Conservation (phyloP, 2,797 vertebrate genomes). For the Buphagus erythrorhynchus region DNA sequence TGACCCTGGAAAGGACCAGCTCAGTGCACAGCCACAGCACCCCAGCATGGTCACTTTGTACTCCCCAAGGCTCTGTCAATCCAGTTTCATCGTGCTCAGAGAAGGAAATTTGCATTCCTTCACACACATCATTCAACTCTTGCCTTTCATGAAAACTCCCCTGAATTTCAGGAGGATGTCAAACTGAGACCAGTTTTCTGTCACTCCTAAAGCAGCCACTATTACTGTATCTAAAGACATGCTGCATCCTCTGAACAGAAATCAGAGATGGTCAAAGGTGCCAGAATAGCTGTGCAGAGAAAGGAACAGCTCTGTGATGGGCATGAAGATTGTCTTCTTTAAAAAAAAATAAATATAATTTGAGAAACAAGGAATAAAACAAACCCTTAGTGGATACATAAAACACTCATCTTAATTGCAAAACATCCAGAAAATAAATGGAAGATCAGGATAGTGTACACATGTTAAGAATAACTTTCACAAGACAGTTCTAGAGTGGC, state of each 20-base stretch:
- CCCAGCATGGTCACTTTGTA: not conserved
- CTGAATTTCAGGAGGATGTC: not conserved
- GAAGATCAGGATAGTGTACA: not conserved
- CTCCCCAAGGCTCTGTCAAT: not conserved
- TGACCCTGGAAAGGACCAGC: slow-evolving; percentile 46
- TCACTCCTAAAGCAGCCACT: not conserved
- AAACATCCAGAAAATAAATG: not conserved
- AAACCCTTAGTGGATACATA: not conserved
- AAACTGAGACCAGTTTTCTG: not conserved
- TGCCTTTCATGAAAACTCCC: not conserved
- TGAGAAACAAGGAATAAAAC: not conserved
- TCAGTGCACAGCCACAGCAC: not conserved
- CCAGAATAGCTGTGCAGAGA: not conserved
- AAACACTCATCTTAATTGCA: not conserved
- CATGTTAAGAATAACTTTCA: not conserved
- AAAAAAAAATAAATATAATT: not conserved
- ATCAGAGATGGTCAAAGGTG: not conserved
- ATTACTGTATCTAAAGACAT: not conserved
- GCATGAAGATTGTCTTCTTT: not conserved
- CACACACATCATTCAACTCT: not conserved
- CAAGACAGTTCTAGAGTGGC: not conserved
- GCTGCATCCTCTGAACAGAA: not conserved
- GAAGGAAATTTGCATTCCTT: not conserved
- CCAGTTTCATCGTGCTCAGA: not conserved
- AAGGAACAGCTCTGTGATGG: not conserved